A percentile compares a stretch with the other conserved stretches of the same genome.
These are phyloP conservation scores for Pyrocephalus nanus DNA, from an alignment of 2,797 vertebrate genomes.

Conservation along the genomic window DNA sequence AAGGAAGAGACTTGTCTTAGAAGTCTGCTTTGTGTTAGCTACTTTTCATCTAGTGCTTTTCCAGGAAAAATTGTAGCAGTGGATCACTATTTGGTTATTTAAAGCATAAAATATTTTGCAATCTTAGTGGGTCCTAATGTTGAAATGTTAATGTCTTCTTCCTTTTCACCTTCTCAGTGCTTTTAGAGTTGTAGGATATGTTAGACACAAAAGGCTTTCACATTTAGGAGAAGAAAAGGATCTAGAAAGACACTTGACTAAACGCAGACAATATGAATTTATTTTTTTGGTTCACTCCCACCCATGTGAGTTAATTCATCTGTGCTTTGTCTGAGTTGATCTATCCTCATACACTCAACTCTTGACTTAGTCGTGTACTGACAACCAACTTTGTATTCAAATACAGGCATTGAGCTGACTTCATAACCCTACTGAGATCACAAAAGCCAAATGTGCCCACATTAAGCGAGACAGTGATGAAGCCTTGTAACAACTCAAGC, in stretches of 20 bases:
- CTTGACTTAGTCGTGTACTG: background rate
- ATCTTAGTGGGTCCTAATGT: background rate
- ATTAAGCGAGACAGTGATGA: background rate
- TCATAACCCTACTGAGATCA: background rate
- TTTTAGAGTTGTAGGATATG: background rate
- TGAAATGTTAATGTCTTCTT: conserved; percentile 3
- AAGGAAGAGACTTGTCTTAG: background rate
- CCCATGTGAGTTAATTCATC: background rate
- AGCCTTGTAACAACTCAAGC: background rate
- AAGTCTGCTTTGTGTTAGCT: background rate
- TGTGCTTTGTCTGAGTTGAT: background rate
- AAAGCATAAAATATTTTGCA: background rate
- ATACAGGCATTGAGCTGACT: background rate
- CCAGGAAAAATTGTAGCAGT: background rate
- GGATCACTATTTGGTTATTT: background rate
- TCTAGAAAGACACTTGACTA: background rate
- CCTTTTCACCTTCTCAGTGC: background rate
- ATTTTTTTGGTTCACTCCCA: background rate
- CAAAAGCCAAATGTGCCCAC: background rate
- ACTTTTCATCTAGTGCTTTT: background rate
- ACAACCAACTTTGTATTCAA: background rate
- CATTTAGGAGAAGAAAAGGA: background rate
- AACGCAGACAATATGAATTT: background rate
- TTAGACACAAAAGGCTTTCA: background rate
- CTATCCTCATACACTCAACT: background rate